These are phyloP conservation scores for Erpornis zantholeuca DNA, from an alignment of 2,113 vertebrate species.

Conservation along the genomic window DNA sequence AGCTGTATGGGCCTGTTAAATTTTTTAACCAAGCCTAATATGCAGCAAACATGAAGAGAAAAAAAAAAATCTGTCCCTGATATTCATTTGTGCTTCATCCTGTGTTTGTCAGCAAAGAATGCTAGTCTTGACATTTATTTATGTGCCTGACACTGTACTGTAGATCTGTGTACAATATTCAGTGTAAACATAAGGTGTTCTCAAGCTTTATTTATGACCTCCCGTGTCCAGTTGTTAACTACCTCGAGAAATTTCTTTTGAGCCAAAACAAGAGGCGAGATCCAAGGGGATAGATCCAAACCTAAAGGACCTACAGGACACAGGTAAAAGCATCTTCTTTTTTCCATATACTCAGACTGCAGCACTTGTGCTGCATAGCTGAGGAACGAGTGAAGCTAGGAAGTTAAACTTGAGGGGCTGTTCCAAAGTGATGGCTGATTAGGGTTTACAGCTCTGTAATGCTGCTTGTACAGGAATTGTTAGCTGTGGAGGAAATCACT, in stretches of 20 bases:
- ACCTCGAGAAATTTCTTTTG: background rate
- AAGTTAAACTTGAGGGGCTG: background rate
- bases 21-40: background rate
- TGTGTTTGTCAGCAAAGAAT: background rate
- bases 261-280: background rate
- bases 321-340: background rate
- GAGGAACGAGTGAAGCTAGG: background rate
- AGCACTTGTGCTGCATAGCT: background rate
- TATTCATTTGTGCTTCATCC: background rate
- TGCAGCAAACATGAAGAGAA: background rate
- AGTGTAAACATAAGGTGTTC: background rate
- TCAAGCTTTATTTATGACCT: background rate
- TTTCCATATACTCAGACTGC: background rate
- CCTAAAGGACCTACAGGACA: background rate
- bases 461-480: background rate
- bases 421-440: background rate
- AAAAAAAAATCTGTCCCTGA: background rate
- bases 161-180: background rate
- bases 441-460: background rate
- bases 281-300: background rate
- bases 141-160: background rate
- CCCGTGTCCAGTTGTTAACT: background rate
- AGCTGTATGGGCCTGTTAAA: background rate
- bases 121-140: background rate
- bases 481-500: background rate